These are phyloP conservation scores for Hozukius guyotensis DNA, from an alignment of 2,797 vertebrate species.

Conservation along the genomic window DNA sequence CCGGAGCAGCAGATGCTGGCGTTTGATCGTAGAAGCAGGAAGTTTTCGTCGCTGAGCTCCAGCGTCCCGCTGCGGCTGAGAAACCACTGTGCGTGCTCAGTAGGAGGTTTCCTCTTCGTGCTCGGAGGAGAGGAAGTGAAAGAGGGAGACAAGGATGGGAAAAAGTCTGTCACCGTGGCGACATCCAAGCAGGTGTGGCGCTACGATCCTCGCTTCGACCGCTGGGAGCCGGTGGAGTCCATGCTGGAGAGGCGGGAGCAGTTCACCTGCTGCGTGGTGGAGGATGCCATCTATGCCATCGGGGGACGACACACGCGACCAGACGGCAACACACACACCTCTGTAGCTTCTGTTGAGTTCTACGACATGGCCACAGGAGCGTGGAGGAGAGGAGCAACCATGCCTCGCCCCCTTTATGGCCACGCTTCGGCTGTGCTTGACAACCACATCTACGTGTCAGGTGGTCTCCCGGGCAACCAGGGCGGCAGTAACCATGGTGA, in stretches of 20 bases:
- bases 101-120: conserved; percentile 93
- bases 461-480: conserved; percentile 84
- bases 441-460: conserved; percentile 87
- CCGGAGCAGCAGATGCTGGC: conserved; percentile 81
- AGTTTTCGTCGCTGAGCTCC: conserved; percentile 78
- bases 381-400: conserved; percentile 82
- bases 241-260: conserved; percentile 89
- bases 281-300: conserved; percentile 86
- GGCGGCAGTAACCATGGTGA: conserved; percentile 61
- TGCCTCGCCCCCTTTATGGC: conserved; percentile 87
- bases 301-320: conserved; percentile 81
- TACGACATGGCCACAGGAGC: conserved; percentile 86
- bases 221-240: conserved; percentile 84
- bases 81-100: conserved; percentile 87
- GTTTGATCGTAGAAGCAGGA: conserved; percentile 86
- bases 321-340: conserved; percentile 26
- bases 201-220: conserved; percentile 91
- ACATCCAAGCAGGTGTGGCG: conserved; percentile 88
- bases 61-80: conserved; percentile 80
- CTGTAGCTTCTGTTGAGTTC: conserved; percentile 88
- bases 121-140: conserved; percentile 88
- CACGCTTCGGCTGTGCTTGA: conserved; percentile 88
- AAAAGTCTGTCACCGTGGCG: conserved; percentile 42
- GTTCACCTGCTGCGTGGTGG: conserved; percentile 89
- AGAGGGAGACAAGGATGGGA: conserved; percentile 59